Percentiles rank a stretch among this genome's conserved stretches.
Evolutionary conservation across 2,888 invertebrate species (phyloP).

Genomic region (Terebella lapidaria): DNA sequence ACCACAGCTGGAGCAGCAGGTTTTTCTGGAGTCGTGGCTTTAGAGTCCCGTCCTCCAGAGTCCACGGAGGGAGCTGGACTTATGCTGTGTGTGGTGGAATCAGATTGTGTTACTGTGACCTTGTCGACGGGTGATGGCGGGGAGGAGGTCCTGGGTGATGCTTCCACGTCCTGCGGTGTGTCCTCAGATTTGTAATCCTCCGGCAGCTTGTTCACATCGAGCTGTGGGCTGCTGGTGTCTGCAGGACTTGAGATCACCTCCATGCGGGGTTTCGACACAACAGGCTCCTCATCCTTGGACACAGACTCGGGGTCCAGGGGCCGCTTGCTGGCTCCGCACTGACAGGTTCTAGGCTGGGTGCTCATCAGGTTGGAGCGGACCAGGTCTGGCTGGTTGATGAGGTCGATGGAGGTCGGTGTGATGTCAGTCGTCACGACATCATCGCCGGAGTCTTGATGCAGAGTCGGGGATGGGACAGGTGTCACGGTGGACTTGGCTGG

Average conservation of each 20-base stretch:
- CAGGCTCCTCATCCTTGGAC: neutral
- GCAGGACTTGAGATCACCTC: too few relatives aligned
- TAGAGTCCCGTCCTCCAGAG: neutral
- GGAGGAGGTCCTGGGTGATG: neutral
- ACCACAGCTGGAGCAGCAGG: neutral
- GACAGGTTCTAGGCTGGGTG: neutral
- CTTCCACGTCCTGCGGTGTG: neutral
- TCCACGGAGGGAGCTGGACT: neutral
- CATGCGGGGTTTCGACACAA: neutral
- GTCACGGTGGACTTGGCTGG: too few relatives aligned
- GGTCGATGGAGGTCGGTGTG: too few relatives aligned
- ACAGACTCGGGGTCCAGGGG: neutral
- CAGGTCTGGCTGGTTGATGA: neutral
- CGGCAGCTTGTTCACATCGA: neutral
- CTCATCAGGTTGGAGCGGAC: neutral
- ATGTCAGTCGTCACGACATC: too few relatives aligned
- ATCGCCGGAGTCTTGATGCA: too few relatives aligned
- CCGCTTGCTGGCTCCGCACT: neutral
- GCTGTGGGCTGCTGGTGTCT: neutral
- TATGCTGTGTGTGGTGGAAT: neutral
- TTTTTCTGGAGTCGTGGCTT: neutral
- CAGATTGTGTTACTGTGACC: neutral
- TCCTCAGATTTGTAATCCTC: neutral
- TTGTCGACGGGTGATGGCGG: neutral
- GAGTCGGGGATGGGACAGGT: too few relatives aligned